Evolutionary conservation across 2,113 vertebrate species (phyloP).

Genomic region (Henicopernis longicauda): DNA sequence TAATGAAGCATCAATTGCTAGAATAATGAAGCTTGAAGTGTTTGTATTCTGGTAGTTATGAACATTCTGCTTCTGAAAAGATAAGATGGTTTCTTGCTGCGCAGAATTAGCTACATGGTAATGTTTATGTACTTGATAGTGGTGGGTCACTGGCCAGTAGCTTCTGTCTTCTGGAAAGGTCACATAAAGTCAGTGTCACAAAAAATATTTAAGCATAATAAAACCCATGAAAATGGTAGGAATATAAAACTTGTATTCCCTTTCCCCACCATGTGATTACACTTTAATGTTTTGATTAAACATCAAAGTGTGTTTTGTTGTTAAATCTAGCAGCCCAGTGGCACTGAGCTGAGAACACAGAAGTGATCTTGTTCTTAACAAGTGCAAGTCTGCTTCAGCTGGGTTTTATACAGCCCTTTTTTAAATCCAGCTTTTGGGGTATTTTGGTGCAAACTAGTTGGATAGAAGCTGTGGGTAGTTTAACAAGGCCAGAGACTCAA

Average conservation of each 20-base stretch:
- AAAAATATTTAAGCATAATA: background rate
- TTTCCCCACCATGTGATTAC: background rate
- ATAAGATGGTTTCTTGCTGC: background rate
- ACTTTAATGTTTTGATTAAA: background rate
- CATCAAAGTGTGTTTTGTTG: background rate
- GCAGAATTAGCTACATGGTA: background rate
- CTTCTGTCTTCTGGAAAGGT: background rate
- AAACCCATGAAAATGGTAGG: background rate
- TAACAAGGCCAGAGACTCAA: background rate
- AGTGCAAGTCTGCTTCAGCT: background rate
- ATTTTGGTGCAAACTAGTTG: background rate
- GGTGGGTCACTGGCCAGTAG: background rate
- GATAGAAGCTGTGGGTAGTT: background rate
- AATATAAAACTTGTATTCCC: background rate
- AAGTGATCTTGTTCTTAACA: background rate
- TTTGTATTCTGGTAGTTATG: background rate
- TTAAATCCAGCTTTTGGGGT: background rate
- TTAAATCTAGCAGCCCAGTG: background rate
- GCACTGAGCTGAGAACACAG: background rate
- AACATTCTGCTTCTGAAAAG: conserved; percentile 11
- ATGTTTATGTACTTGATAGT: background rate
- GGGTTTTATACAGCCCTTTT: background rate
- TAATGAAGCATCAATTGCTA: background rate
- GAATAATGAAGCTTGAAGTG: conserved; percentile 8
- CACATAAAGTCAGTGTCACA: background rate